Percentiles rank a stretch among this genome's conserved stretches.
Conservation (phyloP, 1,140 invertebrate genomes). For the Megalopta genalis region DNA sequence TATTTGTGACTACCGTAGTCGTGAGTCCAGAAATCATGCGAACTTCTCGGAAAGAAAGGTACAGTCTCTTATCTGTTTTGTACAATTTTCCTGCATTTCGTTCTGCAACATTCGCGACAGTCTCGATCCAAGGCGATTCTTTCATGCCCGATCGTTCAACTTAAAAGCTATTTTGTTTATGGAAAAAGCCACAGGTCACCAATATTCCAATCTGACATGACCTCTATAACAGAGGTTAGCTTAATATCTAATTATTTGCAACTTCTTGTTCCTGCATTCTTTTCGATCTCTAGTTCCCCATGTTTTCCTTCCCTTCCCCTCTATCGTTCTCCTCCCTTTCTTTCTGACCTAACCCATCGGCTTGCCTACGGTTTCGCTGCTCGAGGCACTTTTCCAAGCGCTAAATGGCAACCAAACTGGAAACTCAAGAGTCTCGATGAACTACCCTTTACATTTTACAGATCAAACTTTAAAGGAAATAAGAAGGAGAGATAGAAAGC, state of each 20-base stretch:
- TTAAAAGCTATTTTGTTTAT: too few species aligned
- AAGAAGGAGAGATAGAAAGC: not conserved
- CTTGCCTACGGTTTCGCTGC: slow-evolving; percentile 36
- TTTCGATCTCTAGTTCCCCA: not conserved
- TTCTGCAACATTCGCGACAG: too few species aligned
- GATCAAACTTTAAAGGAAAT: slow-evolving; percentile 26
- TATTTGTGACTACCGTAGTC: too few species aligned
- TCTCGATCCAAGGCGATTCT: too few species aligned
- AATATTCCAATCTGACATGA: too few species aligned
- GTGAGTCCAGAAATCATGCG: too few species aligned
- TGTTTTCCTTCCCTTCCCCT: slow-evolving; percentile 15
- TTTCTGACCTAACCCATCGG: slow-evolving; percentile 18
- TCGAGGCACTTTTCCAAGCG: slow-evolving; percentile 45
- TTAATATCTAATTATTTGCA: slow-evolving; percentile 9
- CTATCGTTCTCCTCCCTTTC: slow-evolving; percentile 12
- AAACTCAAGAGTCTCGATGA: slow-evolving; percentile 52
- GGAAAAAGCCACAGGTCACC: too few species aligned
- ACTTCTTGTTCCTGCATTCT: not conserved
- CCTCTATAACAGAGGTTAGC: not conserved
- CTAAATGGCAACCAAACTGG: slow-evolving; percentile 53
- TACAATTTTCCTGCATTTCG: too few species aligned
- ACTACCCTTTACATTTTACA: slow-evolving; percentile 21
- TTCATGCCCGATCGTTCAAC: too few species aligned
- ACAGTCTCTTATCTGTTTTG: too few species aligned
- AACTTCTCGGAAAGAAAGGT: too few species aligned